Base-by-base conservation (phyloP, 2,113 vertebrate species). In the Catharus bicknelli region DNA sequence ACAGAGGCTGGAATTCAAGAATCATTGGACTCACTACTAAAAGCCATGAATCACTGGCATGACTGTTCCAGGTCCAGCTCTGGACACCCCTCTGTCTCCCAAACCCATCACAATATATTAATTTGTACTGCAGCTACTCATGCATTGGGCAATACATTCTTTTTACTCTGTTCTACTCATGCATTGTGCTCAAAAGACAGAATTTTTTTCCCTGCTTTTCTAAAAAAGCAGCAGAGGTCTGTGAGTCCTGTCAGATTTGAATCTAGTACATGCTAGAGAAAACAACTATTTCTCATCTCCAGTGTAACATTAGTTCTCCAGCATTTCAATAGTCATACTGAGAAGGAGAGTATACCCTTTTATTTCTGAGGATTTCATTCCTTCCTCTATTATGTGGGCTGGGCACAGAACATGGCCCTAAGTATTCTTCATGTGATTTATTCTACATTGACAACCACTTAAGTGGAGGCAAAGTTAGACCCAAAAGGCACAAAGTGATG, bases 401-500 rank as follows among this genome's bases (percentile, higher is more conserved):
- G 72, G 90, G 67, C 75, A 76, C 90, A 93, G 79, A 92, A 51
- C 85, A 88, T 70, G 90, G 89, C 85, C 91, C 59, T 90, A 88
- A 94, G 93, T 90, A 88, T 88, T 94, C 86, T 90, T 86, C 48
- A 23, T 88, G 83, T 94, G 92, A 96, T 96, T 96, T 95, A 96
- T 94, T 95, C 92, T 84, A 92, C 94, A 95, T 68, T 96, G 95
- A 96, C 95, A 96, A 92, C 83, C 90, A 90, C 83, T 96, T 96
- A 95, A 96, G 77, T 82, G 66, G 69, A 96, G 86, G 92, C 90
- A 92, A 95, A 92, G 95, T 84, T 94, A 89, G 83, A 95, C 90
- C 88, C 96, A 96, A 96, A 94, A 96, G 96, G 92, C 95, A 93
- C 89, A 89, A 95, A 93, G 92, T 92, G 92, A 93, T 96, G 93